Evolutionary conservation across 1,140 invertebrate species (phyloP).

Genomic region (Drosophila mayri): DNA sequence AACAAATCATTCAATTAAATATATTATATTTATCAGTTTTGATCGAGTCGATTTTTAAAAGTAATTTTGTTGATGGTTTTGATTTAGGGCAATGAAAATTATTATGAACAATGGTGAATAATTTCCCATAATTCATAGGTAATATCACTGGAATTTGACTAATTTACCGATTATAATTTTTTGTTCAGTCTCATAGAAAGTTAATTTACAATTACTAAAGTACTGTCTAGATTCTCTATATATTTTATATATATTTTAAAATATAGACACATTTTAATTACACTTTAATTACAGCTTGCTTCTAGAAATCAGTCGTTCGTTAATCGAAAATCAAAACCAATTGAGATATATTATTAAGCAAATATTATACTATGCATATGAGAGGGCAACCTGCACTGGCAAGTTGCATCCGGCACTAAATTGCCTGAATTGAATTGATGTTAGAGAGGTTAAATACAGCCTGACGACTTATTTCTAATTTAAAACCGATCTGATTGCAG

Average conservation of each 20-base stretch:
- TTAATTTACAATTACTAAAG: neutral
- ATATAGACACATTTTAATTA: no score
- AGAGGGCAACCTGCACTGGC: conserved; percentile 13
- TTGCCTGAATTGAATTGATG: conserved; percentile 41
- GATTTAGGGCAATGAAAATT: neutral
- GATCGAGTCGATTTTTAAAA: neutral
- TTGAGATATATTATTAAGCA: conserved; percentile 28
- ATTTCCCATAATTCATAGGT: neutral
- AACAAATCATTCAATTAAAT: no score
- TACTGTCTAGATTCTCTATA: neutral
- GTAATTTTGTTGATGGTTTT: neutral
- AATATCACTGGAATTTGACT: neutral
- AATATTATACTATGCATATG: conserved; percentile 4
- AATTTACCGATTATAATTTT: neutral
- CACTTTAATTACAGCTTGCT: conserved; percentile 1
- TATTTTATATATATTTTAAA: no score
- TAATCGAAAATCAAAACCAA: conserved; percentile 33
- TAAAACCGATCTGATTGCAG: conserved; percentile 80
- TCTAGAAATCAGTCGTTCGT: neutral
- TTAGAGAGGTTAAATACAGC: conserved; percentile 8
- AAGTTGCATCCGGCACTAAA: conserved; percentile 7
- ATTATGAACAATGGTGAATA: neutral
- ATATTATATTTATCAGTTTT: no score
- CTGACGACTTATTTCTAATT: conserved; percentile 17
- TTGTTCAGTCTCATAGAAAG: neutral